A percentile compares a stretch with the other conserved stretches of the same genome.
Conservation (phyloP, 2,113 vertebrate species). For the Cettia cetti region DNA sequence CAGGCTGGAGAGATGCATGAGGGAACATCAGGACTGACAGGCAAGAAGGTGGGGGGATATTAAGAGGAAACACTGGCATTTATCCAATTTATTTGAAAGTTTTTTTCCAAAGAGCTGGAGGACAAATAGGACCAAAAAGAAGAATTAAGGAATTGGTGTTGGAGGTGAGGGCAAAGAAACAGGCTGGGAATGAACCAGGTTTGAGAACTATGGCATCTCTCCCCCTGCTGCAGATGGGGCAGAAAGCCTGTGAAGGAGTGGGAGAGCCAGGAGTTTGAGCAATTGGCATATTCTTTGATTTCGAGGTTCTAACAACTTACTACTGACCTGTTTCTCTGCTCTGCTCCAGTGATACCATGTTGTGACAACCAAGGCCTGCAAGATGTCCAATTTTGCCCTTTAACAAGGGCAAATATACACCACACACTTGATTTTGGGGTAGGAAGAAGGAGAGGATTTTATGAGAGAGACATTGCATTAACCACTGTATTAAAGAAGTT, state of each 20-base stretch:
- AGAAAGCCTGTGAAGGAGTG: neutral
- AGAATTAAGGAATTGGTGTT: neutral
- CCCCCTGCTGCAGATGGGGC: neutral
- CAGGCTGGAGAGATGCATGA: neutral
- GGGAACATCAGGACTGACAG: neutral
- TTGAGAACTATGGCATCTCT: neutral
- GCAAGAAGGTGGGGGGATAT: neutral
- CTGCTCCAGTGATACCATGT: neutral
- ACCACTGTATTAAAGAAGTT: neutral
- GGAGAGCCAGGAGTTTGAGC: neutral
- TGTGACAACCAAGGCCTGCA: neutral
- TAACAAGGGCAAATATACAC: neutral
- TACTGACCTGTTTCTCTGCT: neutral
- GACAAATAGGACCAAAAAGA: neutral
- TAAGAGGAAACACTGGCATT: neutral
- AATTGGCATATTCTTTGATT: neutral
- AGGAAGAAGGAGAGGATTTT: neutral
- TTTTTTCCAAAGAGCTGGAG: neutral
- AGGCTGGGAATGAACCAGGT: neutral
- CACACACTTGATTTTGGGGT: neutral
- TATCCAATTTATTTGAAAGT: neutral
- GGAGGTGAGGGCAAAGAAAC: neutral
- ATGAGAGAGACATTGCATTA: neutral
- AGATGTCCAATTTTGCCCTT: neutral
- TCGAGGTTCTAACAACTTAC: neutral